Conservation (phyloP, 1,140 invertebrate species). For the Diachasma alloeum region DNA sequence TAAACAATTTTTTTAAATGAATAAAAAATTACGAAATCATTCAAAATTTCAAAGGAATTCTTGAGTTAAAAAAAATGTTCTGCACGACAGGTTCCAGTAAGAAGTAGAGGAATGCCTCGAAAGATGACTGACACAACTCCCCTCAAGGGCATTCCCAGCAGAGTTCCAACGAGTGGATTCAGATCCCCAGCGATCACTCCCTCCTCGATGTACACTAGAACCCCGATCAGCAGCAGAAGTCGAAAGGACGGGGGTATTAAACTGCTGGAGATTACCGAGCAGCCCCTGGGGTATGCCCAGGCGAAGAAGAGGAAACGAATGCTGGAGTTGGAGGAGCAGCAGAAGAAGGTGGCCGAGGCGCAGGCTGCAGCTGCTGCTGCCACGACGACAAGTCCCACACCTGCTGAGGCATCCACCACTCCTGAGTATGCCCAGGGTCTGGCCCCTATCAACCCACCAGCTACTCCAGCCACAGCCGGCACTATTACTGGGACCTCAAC, state of each 20-base stretch:
- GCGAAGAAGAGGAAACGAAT: constrained; percentile 69
- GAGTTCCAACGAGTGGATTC: constrained; percentile 75
- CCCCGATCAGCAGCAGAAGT: constrained; percentile 63
- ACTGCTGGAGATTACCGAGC: constrained; percentile 91
- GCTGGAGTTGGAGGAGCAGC: constrained; percentile 81
- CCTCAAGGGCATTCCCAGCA: constrained; percentile 87
- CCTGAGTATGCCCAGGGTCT: constrained; percentile 83
- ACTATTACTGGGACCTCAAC: constrained; percentile 48
- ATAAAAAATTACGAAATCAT: too few relatives aligned
- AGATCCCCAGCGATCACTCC: constrained; percentile 69
- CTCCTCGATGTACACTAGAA: constrained; percentile 63
- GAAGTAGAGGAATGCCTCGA: constrained; percentile 92
- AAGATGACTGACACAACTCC: constrained; percentile 97
- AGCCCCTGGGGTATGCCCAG: constrained; percentile 78
- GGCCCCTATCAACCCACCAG: constrained; percentile 63
- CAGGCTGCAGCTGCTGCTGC: constrained; percentile 64
- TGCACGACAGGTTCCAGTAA: constrained; percentile 71
- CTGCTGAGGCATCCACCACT: constrained; percentile 65
- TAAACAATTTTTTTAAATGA: too few relatives aligned
- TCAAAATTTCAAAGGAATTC: too few relatives aligned
- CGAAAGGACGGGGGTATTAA: constrained; percentile 92
- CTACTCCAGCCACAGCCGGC: constrained; percentile 44
- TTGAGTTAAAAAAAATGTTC: too few relatives aligned
- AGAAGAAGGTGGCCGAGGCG: constrained; percentile 74
- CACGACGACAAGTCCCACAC: constrained; percentile 54